Evolutionary conservation across 2,797 vertebrate genomes (phyloP).

Genomic region (Rousettus madagascariensis): DNA sequence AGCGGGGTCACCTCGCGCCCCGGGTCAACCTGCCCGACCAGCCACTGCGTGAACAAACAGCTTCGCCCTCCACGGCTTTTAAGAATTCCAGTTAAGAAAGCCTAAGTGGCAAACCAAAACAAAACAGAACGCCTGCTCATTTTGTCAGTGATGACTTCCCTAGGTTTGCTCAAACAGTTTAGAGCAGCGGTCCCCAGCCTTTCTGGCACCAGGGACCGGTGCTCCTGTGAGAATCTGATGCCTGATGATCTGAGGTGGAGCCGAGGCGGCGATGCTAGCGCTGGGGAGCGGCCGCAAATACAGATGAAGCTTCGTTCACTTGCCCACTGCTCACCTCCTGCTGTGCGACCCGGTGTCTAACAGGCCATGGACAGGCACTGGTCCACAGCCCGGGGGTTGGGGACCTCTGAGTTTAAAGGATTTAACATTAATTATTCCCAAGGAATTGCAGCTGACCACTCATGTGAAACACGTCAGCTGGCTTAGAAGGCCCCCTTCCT

Average conservation of each 20-base stretch:
- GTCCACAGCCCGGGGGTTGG: too few species aligned
- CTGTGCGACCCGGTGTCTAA: too few species aligned
- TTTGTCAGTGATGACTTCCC: background rate
- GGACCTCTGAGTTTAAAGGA: background rate
- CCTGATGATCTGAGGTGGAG: too few species aligned
- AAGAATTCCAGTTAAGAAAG: background rate
- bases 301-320: too few species aligned
- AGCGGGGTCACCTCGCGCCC: accelerated
- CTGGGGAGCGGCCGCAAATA: too few species aligned
- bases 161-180: background rate
- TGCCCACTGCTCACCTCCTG: too few species aligned
- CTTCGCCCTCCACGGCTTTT: background rate
- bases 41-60: background rate
- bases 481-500: background rate
- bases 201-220: too few species aligned
- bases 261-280: too few species aligned
- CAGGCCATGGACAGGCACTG: too few species aligned
- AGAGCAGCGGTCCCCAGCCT: too few species aligned
- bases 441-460: background rate
- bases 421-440: background rate
- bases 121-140: background rate
- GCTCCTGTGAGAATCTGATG: too few species aligned
- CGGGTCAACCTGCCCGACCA: accelerated
- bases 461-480: accelerated
- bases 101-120: background rate